phyloP scores from a whole-genome alignment of 2,888 invertebrate species.

The Branchellion lobata region DNA sequence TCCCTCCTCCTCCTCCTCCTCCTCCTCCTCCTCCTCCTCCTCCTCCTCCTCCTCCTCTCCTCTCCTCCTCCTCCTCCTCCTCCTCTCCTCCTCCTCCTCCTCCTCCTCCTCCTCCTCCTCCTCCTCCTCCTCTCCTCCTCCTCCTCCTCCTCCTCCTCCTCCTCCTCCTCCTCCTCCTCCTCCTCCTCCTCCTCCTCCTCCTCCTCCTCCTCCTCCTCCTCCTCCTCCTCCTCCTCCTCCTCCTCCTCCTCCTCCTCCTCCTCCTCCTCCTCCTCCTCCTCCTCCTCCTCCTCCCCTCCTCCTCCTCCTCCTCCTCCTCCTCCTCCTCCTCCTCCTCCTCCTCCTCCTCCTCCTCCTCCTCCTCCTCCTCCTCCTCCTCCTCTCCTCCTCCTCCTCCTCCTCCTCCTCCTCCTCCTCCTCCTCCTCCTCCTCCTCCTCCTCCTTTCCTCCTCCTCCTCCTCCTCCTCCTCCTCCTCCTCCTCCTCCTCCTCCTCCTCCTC shows the following conservation, averaged over 20 bases:
- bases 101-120: not conserved
- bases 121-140: not conserved
- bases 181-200: not conserved
- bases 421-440: not conserved
- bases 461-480: not conserved
- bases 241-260: not conserved
- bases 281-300: not conserved
- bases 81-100: not conserved
- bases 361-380: not conserved
- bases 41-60: not conserved
- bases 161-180: not conserved
- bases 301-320: not conserved
- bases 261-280: not conserved
- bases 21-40: not conserved
- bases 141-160: not conserved
- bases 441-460: not conserved
- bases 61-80: not conserved
- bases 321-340: not conserved
- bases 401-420: not conserved
- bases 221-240: not conserved
- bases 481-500: not conserved
- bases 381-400: not conserved
- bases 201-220: not conserved
- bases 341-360: not conserved
- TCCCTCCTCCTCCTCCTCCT: slow-evolving; percentile 46